These are phyloP conservation scores for Epinotia ramella DNA, from an alignment of 2,888 invertebrate genomes.

Conservation along the genomic window DNA sequence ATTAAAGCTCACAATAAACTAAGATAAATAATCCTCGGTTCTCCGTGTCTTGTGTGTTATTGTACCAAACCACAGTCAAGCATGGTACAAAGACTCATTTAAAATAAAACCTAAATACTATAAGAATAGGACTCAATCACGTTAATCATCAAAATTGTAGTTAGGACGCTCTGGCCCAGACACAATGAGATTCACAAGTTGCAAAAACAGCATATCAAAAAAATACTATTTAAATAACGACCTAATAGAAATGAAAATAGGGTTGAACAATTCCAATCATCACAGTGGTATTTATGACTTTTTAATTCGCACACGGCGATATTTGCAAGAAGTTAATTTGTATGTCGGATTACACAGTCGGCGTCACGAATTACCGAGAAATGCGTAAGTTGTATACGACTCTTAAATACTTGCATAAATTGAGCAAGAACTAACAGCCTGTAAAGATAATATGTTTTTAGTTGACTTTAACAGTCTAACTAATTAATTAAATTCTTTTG, in stretches of 20 bases:
- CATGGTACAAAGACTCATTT: background rate
- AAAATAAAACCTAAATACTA: background rate
- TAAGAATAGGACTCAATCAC: background rate
- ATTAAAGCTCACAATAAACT: conserved; percentile 13
- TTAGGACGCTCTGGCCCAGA: background rate
- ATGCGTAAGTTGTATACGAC: conserved; percentile 13
- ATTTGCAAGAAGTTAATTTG: conserved; percentile 35
- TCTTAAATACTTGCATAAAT: conserved; percentile 23
- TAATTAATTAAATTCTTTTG: conserved; percentile 11
- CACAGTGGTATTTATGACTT: background rate
- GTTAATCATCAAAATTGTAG: background rate
- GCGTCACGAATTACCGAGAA: conserved; percentile 39
- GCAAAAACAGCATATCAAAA: background rate
- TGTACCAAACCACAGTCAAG: background rate
- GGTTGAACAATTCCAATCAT: background rate
- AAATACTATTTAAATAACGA: background rate
- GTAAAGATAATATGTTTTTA: conserved; percentile 11
- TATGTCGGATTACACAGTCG: conserved; percentile 33
- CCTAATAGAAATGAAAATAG: background rate
- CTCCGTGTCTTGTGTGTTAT: conserved; percentile 8
- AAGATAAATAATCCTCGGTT: conserved; percentile 19
- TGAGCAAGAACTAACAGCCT: conserved; percentile 23
- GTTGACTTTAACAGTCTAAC: conserved; percentile 15
- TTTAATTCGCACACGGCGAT: background rate
- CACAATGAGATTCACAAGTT: background rate